A percentile compares a stretch with the other conserved stretches of the same genome.
These are phyloP conservation scores for Craseonycteris thonglongyai DNA, from an alignment of 2,113 vertebrate species.

Conservation along the genomic window DNA sequence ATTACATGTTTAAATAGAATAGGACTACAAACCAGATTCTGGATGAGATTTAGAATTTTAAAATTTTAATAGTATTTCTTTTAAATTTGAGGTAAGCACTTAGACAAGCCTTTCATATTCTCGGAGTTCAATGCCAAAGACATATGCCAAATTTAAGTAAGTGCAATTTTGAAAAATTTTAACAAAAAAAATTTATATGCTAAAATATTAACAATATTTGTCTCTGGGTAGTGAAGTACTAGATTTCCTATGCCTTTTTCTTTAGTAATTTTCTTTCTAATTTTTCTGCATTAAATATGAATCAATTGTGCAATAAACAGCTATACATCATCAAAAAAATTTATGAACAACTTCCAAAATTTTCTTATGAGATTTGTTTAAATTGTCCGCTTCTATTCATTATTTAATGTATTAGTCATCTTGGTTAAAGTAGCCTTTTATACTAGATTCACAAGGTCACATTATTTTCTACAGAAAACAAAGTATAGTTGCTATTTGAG, in stretches of 20 bases:
- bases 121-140: conserved; percentile 12
- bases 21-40: not conserved
- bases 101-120: not conserved
- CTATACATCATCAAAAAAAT: not conserved
- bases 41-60: not conserved
- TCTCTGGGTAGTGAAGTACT: not conserved
- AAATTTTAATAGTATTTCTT: conserved; percentile 15
- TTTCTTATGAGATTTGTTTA: not conserved
- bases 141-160: not conserved
- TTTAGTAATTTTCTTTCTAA: not conserved
- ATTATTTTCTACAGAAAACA: not conserved
- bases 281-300: not conserved
- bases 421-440: not conserved
- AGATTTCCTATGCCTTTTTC: not conserved
- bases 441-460: not conserved
- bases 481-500: not conserved
- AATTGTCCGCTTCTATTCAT: not conserved
- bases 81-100: conserved; percentile 36
- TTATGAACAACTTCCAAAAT: not conserved
- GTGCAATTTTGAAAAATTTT: conserved; percentile 30
- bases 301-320: not conserved
- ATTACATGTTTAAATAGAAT: conserved; percentile 27
- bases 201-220: not conserved
- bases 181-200: not conserved
- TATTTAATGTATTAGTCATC: not conserved